Conservation (phyloP, 2,113 vertebrate species). For the Poicephalus gulielmi region DNA sequence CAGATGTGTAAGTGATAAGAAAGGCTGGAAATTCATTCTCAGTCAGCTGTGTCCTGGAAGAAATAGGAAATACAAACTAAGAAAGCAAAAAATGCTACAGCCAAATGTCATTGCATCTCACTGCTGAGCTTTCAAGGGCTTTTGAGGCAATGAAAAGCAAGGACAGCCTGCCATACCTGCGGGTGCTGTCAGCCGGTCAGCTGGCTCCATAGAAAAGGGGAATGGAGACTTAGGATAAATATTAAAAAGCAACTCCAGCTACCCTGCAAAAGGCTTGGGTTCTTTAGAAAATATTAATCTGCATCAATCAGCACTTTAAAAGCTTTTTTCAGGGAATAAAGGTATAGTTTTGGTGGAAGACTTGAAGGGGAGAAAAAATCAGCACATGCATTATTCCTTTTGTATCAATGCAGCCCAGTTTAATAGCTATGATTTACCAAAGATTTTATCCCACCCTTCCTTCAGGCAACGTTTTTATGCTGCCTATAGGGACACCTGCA, state of each 20-base stretch:
- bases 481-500: not conserved
- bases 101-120: not conserved
- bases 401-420: not conserved
- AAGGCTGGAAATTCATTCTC: not conserved
- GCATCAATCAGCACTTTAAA: not conserved
- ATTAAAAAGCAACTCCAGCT: not conserved
- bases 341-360: not conserved
- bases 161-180: slow-evolving; percentile 19
- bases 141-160: not conserved
- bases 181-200: slow-evolving; percentile 7
- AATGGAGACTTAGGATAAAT: not conserved
- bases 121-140: slow-evolving; percentile 26
- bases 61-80: not conserved
- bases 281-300: not conserved
- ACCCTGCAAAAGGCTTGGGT: not conserved
- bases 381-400: not conserved
- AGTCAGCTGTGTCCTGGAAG: not conserved
- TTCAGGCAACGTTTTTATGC: not conserved
- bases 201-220: not conserved
- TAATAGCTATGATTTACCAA: not conserved
- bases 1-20: not conserved
- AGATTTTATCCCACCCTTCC: not conserved
- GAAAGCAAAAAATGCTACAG: not conserved
- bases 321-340: not conserved
- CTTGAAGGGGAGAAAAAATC: not conserved